These are phyloP conservation scores for Argya squamiceps DNA, from an alignment of 2,797 vertebrate species.

Conservation along the genomic window DNA sequence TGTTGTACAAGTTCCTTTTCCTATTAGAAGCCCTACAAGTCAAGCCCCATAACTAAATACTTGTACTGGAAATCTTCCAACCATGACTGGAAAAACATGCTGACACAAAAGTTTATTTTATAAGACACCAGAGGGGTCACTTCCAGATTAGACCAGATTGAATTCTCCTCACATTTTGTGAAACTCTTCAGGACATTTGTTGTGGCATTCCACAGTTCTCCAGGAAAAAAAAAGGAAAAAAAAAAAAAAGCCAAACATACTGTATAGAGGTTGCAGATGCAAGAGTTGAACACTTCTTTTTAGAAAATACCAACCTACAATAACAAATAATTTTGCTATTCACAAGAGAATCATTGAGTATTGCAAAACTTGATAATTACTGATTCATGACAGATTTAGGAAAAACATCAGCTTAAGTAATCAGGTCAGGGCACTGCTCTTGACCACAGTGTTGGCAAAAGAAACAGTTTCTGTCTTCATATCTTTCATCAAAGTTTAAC, in stretches of 20 bases:
- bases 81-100: slow-evolving; percentile 6
- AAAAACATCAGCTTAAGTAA: slow-evolving; percentile 81
- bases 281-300: slow-evolving; percentile 31
- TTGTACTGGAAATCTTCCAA: slow-evolving; percentile 32
- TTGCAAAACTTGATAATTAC: slow-evolving; percentile 83
- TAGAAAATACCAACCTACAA: slow-evolving; percentile 70
- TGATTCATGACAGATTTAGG: slow-evolving; percentile 81
- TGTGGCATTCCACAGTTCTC: slow-evolving; percentile 9
- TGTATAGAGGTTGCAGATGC: slow-evolving; percentile 21
- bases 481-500: slow-evolving; percentile 72
- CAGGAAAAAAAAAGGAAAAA: neutral
- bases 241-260: neutral
- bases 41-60: slow-evolving; percentile 30
- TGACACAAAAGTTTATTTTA: neutral
- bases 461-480: slow-evolving; percentile 61
- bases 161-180: slow-evolving; percentile 43
- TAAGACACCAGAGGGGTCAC: slow-evolving; percentile 12
- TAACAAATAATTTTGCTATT: slow-evolving; percentile 74
- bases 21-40: slow-evolving; percentile 14
- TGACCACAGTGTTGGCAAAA: slow-evolving; percentile 74
- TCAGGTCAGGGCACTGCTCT: slow-evolving; percentile 74
- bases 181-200: slow-evolving; percentile 13
- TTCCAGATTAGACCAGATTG: slow-evolving; percentile 20
- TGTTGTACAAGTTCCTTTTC: neutral
- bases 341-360: slow-evolving; percentile 73